These are phyloP conservation scores for Raja brachyura DNA, from an alignment of 2,113 vertebrate species.

Conservation along the genomic window DNA sequence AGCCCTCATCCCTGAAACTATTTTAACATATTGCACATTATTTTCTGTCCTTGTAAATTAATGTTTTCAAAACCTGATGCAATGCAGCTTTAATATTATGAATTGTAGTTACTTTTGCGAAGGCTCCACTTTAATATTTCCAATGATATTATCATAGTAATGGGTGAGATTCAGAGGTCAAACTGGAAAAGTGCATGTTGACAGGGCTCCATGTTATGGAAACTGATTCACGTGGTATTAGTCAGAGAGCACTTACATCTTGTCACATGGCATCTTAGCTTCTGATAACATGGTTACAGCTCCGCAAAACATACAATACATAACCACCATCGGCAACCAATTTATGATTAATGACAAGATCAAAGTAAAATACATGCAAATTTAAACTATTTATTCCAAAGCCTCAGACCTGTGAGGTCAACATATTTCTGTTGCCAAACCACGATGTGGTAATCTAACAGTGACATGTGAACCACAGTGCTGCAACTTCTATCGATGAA, in stretches of 20 bases:
- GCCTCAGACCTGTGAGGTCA: neutral
- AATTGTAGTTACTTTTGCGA: neutral
- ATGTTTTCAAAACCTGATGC: neutral
- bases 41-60: neutral
- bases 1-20: no score
- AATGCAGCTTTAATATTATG: neutral
- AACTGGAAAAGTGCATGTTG: conserved; percentile 2
- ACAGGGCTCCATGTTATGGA: neutral
- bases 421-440: conserved; percentile 31
- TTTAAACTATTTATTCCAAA: conserved; percentile 7
- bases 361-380: conserved; percentile 4
- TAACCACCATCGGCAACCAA: neutral
- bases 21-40: neutral
- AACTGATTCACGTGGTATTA: conserved; percentile 13
- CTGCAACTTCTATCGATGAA: neutral
- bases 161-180: conserved; percentile 1
- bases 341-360: conserved; percentile 18
- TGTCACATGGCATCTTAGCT: neutral
- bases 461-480: neutral
- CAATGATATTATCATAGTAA: neutral
- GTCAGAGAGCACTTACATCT: conserved; percentile 3
- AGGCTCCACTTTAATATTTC: neutral
- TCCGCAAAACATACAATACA: conserved; percentile 12
- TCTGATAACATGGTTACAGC: conserved; percentile 17
- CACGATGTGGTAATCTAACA: neutral